phyloP scores from a whole-genome alignment of 2,797 vertebrate species.

The Eupleurogrammus muticus region DNA sequence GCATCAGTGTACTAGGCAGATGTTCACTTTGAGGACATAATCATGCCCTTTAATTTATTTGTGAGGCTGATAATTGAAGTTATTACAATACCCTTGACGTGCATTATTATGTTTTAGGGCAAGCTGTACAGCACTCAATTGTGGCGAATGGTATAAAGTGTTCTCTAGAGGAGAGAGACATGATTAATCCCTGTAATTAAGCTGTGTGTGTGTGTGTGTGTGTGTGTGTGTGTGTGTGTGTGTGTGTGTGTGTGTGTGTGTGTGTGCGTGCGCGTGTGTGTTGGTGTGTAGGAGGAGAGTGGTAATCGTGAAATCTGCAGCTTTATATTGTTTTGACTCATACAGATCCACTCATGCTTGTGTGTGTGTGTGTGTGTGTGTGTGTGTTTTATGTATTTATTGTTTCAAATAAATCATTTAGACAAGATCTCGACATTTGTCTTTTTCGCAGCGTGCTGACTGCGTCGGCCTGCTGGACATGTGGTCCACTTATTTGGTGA shows the following conservation, averaged over 20 bases:
- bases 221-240: background rate
- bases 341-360: background rate
- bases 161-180: constrained; percentile 18
- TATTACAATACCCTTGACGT: constrained; percentile 25
- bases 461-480: background rate
- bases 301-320: background rate
- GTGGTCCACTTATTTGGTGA: background rate
- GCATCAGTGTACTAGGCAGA: constrained; percentile 28
- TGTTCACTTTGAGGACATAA: constrained; percentile 35
- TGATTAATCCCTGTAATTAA: constrained; percentile 38
- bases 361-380: background rate
- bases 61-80: constrained; percentile 23
- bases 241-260: background rate
- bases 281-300: constrained; percentile 6
- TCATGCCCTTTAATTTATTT: constrained; percentile 29
- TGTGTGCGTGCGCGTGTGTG: no score
- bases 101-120: constrained; percentile 7
- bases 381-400: background rate
- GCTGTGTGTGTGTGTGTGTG: background rate
- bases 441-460: background rate
- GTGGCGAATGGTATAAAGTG: constrained; percentile 9
- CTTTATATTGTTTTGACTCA: constrained; percentile 4
- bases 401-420: background rate
- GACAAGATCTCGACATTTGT: constrained; percentile 5
- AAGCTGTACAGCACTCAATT: constrained; percentile 10